Conservation (phyloP, 2,888 invertebrate genomes). For the Heteropelma amictum region DNA sequence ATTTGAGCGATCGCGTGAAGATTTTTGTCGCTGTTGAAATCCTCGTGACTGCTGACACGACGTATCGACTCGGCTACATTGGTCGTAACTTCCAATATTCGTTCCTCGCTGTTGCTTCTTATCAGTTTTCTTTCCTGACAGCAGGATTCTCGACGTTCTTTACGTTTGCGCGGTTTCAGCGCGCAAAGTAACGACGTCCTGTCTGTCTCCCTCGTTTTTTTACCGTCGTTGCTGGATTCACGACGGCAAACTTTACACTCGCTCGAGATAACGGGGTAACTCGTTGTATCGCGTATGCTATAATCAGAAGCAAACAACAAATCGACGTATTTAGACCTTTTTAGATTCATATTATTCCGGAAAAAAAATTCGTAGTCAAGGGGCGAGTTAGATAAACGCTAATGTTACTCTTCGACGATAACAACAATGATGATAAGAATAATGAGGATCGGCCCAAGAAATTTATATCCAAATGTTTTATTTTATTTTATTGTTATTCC, state of each 20-base stretch:
- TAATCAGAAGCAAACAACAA: slow-evolving; percentile 54
- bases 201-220: slow-evolving; percentile 78
- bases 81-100: slow-evolving; percentile 69
- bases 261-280: slow-evolving; percentile 65
- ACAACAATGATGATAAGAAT: too few relatives aligned
- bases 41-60: slow-evolving; percentile 83
- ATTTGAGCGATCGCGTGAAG: slow-evolving; percentile 70
- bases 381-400: too few relatives aligned
- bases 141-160: slow-evolving; percentile 82
- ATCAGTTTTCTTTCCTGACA: slow-evolving; percentile 75
- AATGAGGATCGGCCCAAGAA: too few relatives aligned
- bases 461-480: too few relatives aligned
- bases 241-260: slow-evolving; percentile 72
- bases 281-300: slow-evolving; percentile 71
- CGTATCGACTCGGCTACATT: slow-evolving; percentile 75
- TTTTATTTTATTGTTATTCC: too few relatives aligned
- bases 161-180: slow-evolving; percentile 81
- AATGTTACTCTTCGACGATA: too few relatives aligned
- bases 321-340: neutral
- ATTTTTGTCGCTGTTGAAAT: slow-evolving; percentile 78
- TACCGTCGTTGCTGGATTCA: slow-evolving; percentile 73
- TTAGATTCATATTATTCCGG: neutral
- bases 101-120: slow-evolving; percentile 76
- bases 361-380: too few relatives aligned
- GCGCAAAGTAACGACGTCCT: slow-evolving; percentile 81